A percentile compares a stretch with the other conserved stretches of the same genome.
phyloP scores from a whole-genome alignment of 53 echinoderm and acorn worm species.

The Glandiceps talaboti region DNA sequence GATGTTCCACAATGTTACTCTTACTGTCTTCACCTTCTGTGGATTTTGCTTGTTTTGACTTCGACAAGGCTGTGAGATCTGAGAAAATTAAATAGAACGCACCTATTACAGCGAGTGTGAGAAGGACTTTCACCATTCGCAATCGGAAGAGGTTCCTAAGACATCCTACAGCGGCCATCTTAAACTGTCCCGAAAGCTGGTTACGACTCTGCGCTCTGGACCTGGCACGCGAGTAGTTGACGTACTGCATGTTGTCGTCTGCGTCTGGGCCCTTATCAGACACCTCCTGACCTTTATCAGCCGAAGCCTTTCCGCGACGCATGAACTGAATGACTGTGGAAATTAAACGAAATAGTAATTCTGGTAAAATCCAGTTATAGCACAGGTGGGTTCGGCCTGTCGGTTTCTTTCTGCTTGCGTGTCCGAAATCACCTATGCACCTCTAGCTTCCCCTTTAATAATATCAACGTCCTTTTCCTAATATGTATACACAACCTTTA shows the following conservation, averaged over 20 bases:
- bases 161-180: conserved; percentile 1
- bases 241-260: conserved; percentile 40
- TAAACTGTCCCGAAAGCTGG: neutral
- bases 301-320: neutral
- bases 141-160: conserved; percentile 9
- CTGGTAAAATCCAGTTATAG: neutral
- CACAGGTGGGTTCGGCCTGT: neutral
- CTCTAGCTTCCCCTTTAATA: no score
- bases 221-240: conserved; percentile 42
- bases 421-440: no score
- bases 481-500: no score
- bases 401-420: neutral
- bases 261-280: conserved; percentile 2
- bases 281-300: neutral
- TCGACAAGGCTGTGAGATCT: neutral
- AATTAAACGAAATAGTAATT: neutral
- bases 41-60: neutral
- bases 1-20: neutral
- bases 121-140: neutral
- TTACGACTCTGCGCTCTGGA: conserved; percentile 2
- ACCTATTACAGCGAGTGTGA: neutral
- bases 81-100: neutral
- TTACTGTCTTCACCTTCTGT: neutral
- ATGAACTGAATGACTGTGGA: neutral
- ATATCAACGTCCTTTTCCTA: no score